Evolutionary conservation across 2,888 invertebrate species (phyloP).

Genomic region (Bellardia pandia): DNA sequence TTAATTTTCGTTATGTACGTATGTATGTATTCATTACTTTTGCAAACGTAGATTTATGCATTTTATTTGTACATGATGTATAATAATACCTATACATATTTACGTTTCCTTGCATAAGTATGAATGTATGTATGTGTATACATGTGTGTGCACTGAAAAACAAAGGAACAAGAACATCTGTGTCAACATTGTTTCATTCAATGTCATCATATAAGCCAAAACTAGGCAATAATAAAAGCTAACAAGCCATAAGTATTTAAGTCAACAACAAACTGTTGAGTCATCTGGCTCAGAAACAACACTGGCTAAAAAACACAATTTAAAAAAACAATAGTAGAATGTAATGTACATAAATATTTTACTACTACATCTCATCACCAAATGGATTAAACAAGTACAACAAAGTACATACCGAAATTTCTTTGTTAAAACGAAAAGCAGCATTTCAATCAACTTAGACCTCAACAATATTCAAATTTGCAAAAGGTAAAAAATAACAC

Average conservation of each 20-base stretch:
- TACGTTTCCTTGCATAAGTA: neutral
- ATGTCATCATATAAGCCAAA: conserved; percentile 69
- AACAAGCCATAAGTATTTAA: conserved; percentile 67
- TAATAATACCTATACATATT: neutral
- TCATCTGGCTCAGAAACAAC: conserved; percentile 66
- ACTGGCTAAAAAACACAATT: conserved; percentile 26
- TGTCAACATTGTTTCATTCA: conserved; percentile 60
- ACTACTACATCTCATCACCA: conserved; percentile 25
- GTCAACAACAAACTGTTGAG: conserved; percentile 75
- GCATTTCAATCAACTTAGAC: conserved; percentile 33
- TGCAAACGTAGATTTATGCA: neutral
- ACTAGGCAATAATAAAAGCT: conserved; percentile 70
- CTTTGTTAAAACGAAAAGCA: conserved; percentile 16
- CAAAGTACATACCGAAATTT: conserved; percentile 20
- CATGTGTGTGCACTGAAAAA: conserved; percentile 23
- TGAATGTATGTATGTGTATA: neutral
- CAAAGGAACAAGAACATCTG: conserved; percentile 57
- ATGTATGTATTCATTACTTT: neutral
- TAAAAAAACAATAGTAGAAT: conserved; percentile 16
- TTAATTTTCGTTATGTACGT: neutral
- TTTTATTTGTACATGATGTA: neutral
- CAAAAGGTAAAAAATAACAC: neutral
- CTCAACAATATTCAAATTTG: conserved; percentile 23
- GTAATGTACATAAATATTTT: neutral
- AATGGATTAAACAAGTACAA: conserved; percentile 9